Base-by-base conservation (phyloP, 1,140 invertebrate genomes). In the Bombus pascuorum region DNA sequence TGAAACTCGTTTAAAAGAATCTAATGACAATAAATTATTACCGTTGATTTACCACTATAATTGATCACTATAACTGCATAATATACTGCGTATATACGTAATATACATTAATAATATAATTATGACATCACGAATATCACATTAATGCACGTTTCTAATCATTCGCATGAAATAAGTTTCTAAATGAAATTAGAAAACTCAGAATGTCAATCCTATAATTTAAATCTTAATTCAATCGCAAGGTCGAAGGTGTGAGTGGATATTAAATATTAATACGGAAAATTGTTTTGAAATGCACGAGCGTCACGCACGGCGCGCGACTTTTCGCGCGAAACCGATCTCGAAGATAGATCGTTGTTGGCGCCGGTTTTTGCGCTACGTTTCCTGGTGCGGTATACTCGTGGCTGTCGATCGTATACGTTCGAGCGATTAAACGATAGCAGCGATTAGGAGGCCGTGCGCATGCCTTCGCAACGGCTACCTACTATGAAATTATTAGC, bases 401-500 rank as follows among this genome's bases (percentile, higher is more conserved):
- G 70, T 68, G 71, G 34, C 75, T 34, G 81, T 71, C 44, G 78
- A 81, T 84, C 74, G 82, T 68, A 73, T 65, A 44, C 72, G 77
- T 85, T 81, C 57, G 65, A 73, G 70, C 83, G 85, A 91, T 91
- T 90, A 91, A 90, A 90, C 71, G 88, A 91, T 90, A 87, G 78
- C 84, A 83, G 80, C 80, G 90, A 90, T 91, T 91, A 91, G 87
- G 81, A 86, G 74, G 59, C 76, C 59, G 73, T 57, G 68, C 71
- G 86, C 78, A 84, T 83, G 76, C 73, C 79, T 81, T 53, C n/a
- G 79, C 73, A 91, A 91, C 81, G 42, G 81, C 85, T 89, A 87
- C 80, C 85, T 89, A 90, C 76, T 81, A 78, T 87, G 88, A 90
- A 91, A 87, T 89, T 91, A 91, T 91, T 90, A 89, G 82, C 81